These are phyloP conservation scores for Catalaphyllia jardinei DNA, from an alignment of 64 coral and sea anemone species.

Conservation along the genomic window DNA sequence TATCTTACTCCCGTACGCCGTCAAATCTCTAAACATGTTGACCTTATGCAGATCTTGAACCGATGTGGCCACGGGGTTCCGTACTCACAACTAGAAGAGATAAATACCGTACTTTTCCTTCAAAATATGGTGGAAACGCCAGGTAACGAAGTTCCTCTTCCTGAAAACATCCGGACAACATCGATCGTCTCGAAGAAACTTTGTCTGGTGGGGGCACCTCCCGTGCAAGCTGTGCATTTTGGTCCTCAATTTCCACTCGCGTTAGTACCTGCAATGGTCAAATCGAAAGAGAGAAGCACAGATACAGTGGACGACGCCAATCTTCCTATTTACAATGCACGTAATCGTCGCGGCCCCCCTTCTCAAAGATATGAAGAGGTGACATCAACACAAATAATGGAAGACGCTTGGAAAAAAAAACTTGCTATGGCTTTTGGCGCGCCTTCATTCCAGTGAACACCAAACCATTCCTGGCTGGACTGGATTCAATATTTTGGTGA, in stretches of 20 bases:
- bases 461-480: conserved; percentile 44
- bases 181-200: neutral
- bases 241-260: conserved; percentile 19
- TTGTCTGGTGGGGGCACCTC: conserved; percentile 16
- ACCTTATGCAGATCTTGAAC: too few species aligned
- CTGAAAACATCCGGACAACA: neutral
- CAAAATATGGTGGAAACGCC: too few species aligned
- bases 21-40: too few species aligned
- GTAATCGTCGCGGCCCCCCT: conserved; percentile 23
- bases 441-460: conserved; percentile 36
- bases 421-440: conserved; percentile 43
- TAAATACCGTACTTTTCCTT: too few species aligned
- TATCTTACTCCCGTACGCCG: too few species aligned
- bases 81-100: too few species aligned
- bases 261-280: neutral
- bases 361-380: conserved; percentile 46
- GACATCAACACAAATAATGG: neutral
- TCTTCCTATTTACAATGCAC: conserved; percentile 22
- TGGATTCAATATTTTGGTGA: conserved; percentile 46
- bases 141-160: too few species aligned
- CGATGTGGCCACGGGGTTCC: too few species aligned
- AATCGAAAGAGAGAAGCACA: conserved; percentile 47
- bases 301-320: neutral
- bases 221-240: conserved; percentile 35
- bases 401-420: conserved; percentile 28